A percentile compares a stretch with the other conserved stretches of the same genome.
Conservation (phyloP, 2,888 invertebrate species). For the Tachystola acroxantha region DNA sequence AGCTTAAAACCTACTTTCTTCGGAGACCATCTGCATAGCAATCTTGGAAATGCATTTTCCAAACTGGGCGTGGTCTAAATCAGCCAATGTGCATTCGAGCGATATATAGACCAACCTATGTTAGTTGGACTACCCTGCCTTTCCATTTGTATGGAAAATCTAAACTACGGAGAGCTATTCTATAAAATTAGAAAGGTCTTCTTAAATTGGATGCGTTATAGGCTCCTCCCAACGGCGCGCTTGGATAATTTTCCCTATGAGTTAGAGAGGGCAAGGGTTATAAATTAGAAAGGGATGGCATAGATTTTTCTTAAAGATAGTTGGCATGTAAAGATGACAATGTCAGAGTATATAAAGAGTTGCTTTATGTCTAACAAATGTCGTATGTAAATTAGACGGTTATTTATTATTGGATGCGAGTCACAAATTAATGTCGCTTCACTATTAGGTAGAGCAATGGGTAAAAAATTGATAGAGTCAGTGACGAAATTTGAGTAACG, state of each 20-base stretch:
- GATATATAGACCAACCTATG: constrained; percentile 65
- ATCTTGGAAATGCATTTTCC: constrained; percentile 75
- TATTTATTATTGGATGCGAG: constrained; percentile 57
- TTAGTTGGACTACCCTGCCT: constrained; percentile 29
- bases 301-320: constrained; percentile 73
- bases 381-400: constrained; percentile 68
- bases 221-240: constrained; percentile 70
- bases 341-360: constrained; percentile 57
- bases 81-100: constrained; percentile 78
- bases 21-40: constrained; percentile 66
- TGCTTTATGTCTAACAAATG: constrained; percentile 56
- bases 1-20: constrained; percentile 46
- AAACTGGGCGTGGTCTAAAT: constrained; percentile 66
- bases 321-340: constrained; percentile 62
- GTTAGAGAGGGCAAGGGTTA: constrained; percentile 44
- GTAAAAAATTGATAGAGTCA: constrained; percentile 52
- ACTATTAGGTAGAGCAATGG: constrained; percentile 56
- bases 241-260: constrained; percentile 46
- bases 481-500: too few species aligned
- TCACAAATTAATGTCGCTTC: constrained; percentile 21
- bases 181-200: constrained; percentile 49
- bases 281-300: constrained; percentile 53
- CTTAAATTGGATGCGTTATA: constrained; percentile 34
- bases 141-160: constrained; percentile 28
- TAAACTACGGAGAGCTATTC: constrained; percentile 29